Conservation (phyloP, 2,888 invertebrate species). For the Acanthococcus lagerstroemiae region DNA sequence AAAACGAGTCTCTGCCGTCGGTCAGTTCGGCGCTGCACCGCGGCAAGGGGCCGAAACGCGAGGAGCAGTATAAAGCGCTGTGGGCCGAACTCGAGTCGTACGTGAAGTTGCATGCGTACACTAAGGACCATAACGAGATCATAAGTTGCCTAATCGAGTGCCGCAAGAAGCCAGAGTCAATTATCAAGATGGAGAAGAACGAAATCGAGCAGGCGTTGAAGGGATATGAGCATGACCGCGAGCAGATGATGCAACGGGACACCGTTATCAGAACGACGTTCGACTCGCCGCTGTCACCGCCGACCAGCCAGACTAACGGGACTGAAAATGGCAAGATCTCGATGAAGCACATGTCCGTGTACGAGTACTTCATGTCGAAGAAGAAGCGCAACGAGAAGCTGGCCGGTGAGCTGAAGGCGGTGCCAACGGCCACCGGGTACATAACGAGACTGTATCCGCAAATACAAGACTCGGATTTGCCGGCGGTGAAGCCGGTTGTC, state of each 20-base stretch:
- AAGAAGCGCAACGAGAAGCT: constrained; percentile 17
- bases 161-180: constrained; percentile 44
- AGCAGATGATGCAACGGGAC: constrained; percentile 41
- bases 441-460: constrained; percentile 20
- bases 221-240: constrained; percentile 24
- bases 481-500: constrained; percentile 6
- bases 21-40: constrained; percentile 55
- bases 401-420: constrained; percentile 6
- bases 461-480: constrained; percentile 3
- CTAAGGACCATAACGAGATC: constrained; percentile 65
- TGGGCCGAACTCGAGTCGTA: constrained; percentile 83
- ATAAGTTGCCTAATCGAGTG: constrained; percentile 73
- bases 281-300: constrained; percentile 74
- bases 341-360: constrained; percentile 13
- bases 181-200: constrained; percentile 34
- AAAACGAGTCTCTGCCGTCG: constrained; percentile 69
- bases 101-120: constrained; percentile 64
- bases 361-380: constrained; percentile 23
- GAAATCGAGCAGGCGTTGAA: constrained; percentile 26
- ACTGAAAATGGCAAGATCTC: constrained; percentile 8
- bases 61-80: constrained; percentile 82
- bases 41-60: constrained; percentile 47
- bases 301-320: neutral
- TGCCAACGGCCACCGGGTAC: constrained; percentile 14
- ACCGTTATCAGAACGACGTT: constrained; percentile 63